Percentiles rank a stretch among this genome's conserved stretches.
Evolutionary conservation across 2,113 vertebrate species (phyloP).

Genomic region (Pangasianodon gigas): DNA sequence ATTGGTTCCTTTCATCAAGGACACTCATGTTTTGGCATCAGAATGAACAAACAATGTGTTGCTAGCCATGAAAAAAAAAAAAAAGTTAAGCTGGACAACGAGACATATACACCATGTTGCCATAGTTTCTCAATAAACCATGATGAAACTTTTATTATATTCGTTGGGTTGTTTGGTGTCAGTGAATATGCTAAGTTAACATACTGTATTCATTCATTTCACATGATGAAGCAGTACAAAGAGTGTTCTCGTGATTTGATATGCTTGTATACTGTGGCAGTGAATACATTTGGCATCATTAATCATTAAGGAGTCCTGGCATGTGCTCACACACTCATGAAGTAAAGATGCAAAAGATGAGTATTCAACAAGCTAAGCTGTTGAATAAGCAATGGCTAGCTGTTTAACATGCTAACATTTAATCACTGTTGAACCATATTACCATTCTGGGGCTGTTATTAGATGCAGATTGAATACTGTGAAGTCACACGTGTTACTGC

Average conservation of each 20-base stretch:
- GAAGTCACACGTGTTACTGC: too few species aligned
- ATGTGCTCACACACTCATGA: neutral
- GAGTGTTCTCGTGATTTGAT: neutral
- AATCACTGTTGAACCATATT: too few species aligned
- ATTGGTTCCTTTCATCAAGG: too few species aligned
- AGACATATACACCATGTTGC: neutral
- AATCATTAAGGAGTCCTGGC: neutral
- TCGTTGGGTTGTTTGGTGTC: neutral
- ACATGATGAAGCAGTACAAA: constrained; percentile 1
- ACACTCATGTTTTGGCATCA: too few species aligned
- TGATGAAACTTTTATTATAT: too few species aligned
- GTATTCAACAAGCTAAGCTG: neutral
- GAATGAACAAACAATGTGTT: too few species aligned
- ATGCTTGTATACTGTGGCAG: neutral
- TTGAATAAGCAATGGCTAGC: too few species aligned
- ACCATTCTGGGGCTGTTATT: too few species aligned
- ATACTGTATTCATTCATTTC: neutral
- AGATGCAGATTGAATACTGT: too few species aligned
- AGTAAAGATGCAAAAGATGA: neutral
- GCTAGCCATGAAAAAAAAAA: too few species aligned
- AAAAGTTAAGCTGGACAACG: neutral
- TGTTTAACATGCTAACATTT: too few species aligned
- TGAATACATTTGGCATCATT: neutral
- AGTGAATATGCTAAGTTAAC: neutral
- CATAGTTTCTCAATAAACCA: neutral